Base-by-base conservation (phyloP, 92 coral and sea anemone species). In the Siderastrea siderea region DNA sequence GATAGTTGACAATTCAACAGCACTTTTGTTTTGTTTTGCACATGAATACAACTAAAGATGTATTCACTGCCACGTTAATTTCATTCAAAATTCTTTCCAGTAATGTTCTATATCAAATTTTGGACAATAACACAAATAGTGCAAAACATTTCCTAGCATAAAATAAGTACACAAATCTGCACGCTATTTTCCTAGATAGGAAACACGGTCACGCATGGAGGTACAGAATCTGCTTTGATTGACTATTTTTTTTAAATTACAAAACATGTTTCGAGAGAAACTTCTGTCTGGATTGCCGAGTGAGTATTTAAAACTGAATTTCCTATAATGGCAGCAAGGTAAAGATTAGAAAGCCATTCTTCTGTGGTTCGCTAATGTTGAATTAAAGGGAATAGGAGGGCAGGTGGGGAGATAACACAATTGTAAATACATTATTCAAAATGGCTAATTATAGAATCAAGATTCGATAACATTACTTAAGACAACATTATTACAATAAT, bases 391-490 rank as follows among this genome's bases (percentile, higher is more conserved):
- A 15, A 52, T 3, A 9, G 14, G 3, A 55, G 13, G 65, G 53
- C 77, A 81, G 77, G 38, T 43, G 45, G 55, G 13, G 57, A 6
- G 66, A 60, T 10, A 47, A 79, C 45, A 17, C 71, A 64, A 19
- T 65, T 64, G 84, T n/a, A 47, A 61, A 81, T 81, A 52, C 47
- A 54, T 68, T 68, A 68, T 69, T 81, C 53, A 43, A 50, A 68
- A 38, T 51, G 65, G 11, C 77, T 38, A 80, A 65, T 64, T 17
- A 54, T 57, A 49, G 51, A 76, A 44, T 55, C 67, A 63, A n/a
- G 78, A 70, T 60, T 69, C 50, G 68, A 64, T 46, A 47, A 54
- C 62, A 69, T 82, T 70, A 15, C 68, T 57, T 55, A 10, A 61
- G 58, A 44, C 63, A 81, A 81, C 55, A 81, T n/a, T 53, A 45